Evolutionary conservation across 2,113 vertebrate genomes (phyloP).

Genomic region (Rhadina sibilatrix): DNA sequence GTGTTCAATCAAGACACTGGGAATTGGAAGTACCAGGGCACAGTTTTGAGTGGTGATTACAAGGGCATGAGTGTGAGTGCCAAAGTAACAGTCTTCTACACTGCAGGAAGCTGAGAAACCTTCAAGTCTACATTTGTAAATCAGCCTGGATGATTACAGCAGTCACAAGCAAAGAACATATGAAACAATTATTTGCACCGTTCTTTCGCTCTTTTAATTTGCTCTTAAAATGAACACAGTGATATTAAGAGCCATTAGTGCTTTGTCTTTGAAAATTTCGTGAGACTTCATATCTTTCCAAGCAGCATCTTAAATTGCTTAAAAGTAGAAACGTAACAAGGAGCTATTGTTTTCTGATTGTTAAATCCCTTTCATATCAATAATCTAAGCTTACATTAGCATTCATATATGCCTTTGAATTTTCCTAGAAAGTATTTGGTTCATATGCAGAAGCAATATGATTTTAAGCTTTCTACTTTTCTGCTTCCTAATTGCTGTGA

Average conservation of each 20-base stretch:
- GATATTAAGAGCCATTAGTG: conserved; percentile 65
- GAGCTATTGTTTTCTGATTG: conserved; percentile 42
- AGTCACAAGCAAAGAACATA: conserved; percentile 89
- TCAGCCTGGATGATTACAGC: conserved; percentile 98
- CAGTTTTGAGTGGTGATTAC: conserved; percentile 98
- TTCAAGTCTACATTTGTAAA: conserved; percentile 99
- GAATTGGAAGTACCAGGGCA: conserved; percentile 89
- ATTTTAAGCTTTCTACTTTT: conserved; percentile 10
- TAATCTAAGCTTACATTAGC: background rate
- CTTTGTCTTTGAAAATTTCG: conserved; percentile 71
- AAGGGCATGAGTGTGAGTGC: conserved; percentile 89
- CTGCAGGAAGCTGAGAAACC: conserved; percentile 98
- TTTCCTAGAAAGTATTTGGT: background rate
- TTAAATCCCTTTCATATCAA: conserved; percentile 28
- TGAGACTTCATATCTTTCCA: conserved; percentile 45
- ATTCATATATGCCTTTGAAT: conserved; percentile 3
- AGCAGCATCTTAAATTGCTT: conserved; percentile 25
- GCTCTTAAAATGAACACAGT: conserved; percentile 74
- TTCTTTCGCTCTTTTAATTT: conserved; percentile 81
- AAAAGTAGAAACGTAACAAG: conserved; percentile 43
- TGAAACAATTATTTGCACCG: conserved; percentile 82
- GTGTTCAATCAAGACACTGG: conserved; percentile 97
- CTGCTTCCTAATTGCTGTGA: background rate
- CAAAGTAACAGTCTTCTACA: conserved; percentile 92
- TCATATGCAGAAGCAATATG: background rate